Base-by-base conservation (phyloP, 2,797 vertebrate species). In the Sebastes cheni region DNA sequence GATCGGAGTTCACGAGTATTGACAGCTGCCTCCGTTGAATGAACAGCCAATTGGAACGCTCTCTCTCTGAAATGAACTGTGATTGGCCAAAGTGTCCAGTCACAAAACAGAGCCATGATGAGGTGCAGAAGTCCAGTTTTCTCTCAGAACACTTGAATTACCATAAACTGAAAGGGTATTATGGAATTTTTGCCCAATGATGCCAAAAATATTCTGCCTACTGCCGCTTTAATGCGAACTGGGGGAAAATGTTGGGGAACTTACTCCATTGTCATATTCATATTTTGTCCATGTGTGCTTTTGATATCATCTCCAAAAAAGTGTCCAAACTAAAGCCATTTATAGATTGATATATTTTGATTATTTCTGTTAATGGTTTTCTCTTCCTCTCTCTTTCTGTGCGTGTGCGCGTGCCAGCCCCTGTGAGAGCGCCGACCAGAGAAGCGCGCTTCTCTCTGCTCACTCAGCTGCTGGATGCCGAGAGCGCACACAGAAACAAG, bases 381-480 rank as follows among this genome's bases (percentile, higher is more conserved):
- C 12, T 68, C n/a, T 27, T 34, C 12, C 54, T 65, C 8, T 29
- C 61, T 59, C 23, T 73, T 23, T 22, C 16, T n/a, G 56, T 61
- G 67, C 52, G 64, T 42, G 75, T 32, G 86, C 82, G 84, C 74
- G 74, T 54, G 68, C 46, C 72, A 79, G 59, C 25, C 71, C 25
- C 11, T 25, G 84, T 29, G 76, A 69, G 84, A 62, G 80, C 23
- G 77, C 16, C 8, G 60, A 69, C 23, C 73, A 89, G 84, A 89
- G 84, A 70, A 68, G 83, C 89, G 92, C 92, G 86, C 85, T 42
- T 54, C 20, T n/a, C 50, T 54, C 42, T 79, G 66, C 54, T 89
- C 90, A 87, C 86, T 91, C 87, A 8, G 90, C 90, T 82, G 59
- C 84, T 86, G 85, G 86, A 90, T 71, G 86, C 89, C 30, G 88